phyloP scores from a whole-genome alignment of 2,113 vertebrate genomes.

The Myxocyprinus asiaticus region DNA sequence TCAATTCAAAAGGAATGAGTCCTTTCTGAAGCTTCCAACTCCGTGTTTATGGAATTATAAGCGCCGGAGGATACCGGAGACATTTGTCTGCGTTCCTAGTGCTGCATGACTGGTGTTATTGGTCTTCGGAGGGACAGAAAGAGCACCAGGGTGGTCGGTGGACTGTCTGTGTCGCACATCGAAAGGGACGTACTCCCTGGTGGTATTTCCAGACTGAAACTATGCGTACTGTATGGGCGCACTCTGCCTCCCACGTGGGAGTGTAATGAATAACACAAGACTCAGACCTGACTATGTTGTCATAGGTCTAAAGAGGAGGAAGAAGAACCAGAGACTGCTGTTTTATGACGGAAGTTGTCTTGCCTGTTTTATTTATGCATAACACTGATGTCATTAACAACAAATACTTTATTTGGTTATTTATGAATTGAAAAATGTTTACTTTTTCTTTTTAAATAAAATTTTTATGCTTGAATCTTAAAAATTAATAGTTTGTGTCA shows the following conservation, averaged over 20 bases:
- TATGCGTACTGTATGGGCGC: not conserved
- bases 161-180: not conserved
- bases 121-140: constrained; percentile 7
- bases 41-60: constrained; percentile 21
- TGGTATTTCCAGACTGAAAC: not conserved
- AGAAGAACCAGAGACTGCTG: not conserved
- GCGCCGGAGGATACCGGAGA: constrained; percentile 16
- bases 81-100: not conserved
- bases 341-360: constrained; percentile 9
- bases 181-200: not conserved
- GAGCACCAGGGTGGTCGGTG: constrained; percentile 8
- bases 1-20: constrained; percentile 1
- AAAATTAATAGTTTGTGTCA: not conserved
- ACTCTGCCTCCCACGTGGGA: constrained; percentile 1
- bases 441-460: constrained; percentile 29
- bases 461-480: not conserved
- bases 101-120: constrained; percentile 7
- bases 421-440: constrained; percentile 22
- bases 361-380: constrained; percentile 28
- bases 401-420: constrained; percentile 41
- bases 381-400: constrained; percentile 11
- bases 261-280: not conserved
- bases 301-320: constrained; percentile 17
- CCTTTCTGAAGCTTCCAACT: not conserved
- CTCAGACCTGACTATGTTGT: not conserved